phyloP scores from a whole-genome alignment of 2,113 vertebrate genomes.

The Festucalex cinctus region DNA sequence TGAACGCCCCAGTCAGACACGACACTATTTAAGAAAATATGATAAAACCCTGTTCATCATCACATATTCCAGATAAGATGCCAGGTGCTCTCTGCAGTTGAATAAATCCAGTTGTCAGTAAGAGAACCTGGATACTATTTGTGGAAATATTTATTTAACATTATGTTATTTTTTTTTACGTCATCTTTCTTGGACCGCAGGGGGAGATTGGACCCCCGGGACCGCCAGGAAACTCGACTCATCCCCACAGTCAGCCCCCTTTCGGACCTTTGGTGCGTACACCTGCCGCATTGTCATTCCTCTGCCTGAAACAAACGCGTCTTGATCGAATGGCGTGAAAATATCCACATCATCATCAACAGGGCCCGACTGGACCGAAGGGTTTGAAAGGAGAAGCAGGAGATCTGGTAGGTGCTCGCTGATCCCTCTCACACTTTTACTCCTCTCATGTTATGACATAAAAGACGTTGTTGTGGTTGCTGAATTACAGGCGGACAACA shows the following conservation, averaged over 20 bases:
- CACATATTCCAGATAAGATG: too few species aligned
- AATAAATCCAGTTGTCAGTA: not conserved
- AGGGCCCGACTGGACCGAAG: slow-evolving; percentile 58
- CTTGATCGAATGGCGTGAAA: not conserved
- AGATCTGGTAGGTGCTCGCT: slow-evolving; percentile 45
- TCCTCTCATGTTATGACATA: not conserved
- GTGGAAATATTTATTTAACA: too few species aligned
- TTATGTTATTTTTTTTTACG: not conserved
- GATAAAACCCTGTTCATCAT: too few species aligned
- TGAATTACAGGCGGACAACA: slow-evolving; percentile 68
- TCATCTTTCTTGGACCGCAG: slow-evolving; percentile 49
- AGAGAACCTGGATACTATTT: not conserved
- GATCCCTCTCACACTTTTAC: not conserved
- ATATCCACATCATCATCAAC: slow-evolving; percentile 2
- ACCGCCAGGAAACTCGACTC: slow-evolving; percentile 53
- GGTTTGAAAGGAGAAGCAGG: slow-evolving; percentile 64
- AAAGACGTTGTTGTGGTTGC: not conserved
- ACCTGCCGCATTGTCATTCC: not conserved
- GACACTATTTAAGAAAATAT: too few species aligned
- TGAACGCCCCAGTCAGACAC: too few species aligned
- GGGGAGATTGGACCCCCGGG: slow-evolving; percentile 69
- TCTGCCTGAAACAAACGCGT: not conserved
- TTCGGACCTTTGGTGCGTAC: slow-evolving; percentile 21
- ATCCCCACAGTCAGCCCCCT: not conserved
- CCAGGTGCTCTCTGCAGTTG: not conserved